Evolutionary conservation across 2,888 invertebrate species (phyloP).

Genomic region (Pollenia amentaria): DNA sequence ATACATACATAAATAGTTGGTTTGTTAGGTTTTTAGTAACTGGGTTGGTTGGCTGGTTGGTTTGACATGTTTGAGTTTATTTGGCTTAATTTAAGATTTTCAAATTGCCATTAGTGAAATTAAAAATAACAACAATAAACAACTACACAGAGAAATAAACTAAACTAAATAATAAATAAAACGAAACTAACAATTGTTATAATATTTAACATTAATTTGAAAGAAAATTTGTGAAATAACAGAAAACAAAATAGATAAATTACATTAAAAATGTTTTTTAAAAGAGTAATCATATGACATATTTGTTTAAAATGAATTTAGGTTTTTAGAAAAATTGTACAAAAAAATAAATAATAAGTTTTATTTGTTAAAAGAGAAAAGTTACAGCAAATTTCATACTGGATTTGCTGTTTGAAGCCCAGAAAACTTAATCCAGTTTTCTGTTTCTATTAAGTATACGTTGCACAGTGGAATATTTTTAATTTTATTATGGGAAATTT

Average conservation of each 20-base stretch:
- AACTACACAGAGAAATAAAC: background rate
- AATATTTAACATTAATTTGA: constrained; percentile 68
- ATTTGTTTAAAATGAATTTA: background rate
- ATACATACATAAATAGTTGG: constrained; percentile 36
- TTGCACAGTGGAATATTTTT: too few relatives aligned
- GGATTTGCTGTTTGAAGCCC: too few relatives aligned
- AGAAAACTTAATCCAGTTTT: too few relatives aligned
- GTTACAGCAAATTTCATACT: too few relatives aligned
- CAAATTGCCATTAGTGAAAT: constrained; percentile 62
- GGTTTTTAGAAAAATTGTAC: background rate
- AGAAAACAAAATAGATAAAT: constrained; percentile 38
- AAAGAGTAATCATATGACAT: background rate
- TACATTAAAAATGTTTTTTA: constrained; percentile 20
- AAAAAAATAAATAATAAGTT: too few relatives aligned
- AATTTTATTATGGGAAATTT: too few relatives aligned
- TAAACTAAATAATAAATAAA: constrained; percentile 62
- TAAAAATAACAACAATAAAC: constrained; percentile 49
- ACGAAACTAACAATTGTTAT: constrained; percentile 46
- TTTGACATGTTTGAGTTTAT: constrained; percentile 62
- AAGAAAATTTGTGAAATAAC: background rate
- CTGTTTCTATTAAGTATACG: too few relatives aligned
- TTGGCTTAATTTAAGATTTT: constrained; percentile 64
- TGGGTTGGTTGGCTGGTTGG: constrained; percentile 53
- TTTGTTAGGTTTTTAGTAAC: constrained; percentile 60
- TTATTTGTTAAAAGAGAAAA: too few relatives aligned